Evolutionary conservation across 2,888 invertebrate species (phyloP).

Genomic region (Sphaerophoria rueppellii): DNA sequence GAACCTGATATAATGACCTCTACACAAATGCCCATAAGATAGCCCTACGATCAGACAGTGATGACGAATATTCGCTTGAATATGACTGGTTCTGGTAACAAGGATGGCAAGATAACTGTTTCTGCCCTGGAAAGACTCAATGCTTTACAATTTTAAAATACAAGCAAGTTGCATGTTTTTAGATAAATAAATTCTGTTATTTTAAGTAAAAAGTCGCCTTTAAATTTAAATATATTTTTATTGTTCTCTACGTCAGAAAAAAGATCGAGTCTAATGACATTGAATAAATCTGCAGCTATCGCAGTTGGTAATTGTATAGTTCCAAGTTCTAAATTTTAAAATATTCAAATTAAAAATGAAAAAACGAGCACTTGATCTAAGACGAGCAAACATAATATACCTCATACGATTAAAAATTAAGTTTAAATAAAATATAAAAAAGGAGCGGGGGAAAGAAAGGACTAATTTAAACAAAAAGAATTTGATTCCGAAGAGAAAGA

Average conservation of each 20-base stretch:
- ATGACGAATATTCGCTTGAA: conserved; percentile 78
- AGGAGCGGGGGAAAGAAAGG: background rate
- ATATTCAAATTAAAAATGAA: conserved; percentile 14
- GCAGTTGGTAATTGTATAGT: background rate
- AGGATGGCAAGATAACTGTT: too few relatives aligned
- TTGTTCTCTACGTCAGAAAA: conserved; percentile 63
- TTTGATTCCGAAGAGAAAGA: conserved; percentile 34
- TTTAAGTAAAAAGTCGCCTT: background rate
- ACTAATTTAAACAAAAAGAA: conserved; percentile 6
- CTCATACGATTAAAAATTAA: conserved; percentile 26
- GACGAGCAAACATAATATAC: conserved; percentile 37
- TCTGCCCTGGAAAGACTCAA: background rate
- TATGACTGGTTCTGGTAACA: conserved; percentile 72
- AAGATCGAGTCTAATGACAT: conserved; percentile 23
- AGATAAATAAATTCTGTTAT: too few relatives aligned
- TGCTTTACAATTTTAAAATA: too few relatives aligned
- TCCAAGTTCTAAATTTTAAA: background rate
- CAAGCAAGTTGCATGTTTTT: too few relatives aligned
- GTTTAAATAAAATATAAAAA: conserved; percentile 17
- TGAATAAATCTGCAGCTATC: conserved; percentile 9
- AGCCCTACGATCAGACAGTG: conserved; percentile 76
- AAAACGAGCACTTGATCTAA: background rate
- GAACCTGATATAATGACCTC: conserved; percentile 79
- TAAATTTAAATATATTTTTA: conserved; percentile 69
- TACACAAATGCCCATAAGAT: conserved; percentile 81